phyloP scores from a whole-genome alignment of 1,140 invertebrate species.

The Thereuonema tuberculata region DNA sequence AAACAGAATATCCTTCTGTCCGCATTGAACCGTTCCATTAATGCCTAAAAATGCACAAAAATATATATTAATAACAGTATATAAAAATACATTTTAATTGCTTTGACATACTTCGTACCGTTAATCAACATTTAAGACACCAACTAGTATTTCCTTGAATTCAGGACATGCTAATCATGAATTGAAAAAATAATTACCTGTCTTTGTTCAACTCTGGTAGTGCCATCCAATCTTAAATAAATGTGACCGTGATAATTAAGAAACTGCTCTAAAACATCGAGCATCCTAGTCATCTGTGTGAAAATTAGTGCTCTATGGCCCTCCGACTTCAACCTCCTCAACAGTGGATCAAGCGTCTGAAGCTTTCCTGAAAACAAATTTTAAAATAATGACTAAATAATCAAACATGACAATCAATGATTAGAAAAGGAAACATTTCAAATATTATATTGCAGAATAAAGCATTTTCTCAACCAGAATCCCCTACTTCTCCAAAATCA shows the following conservation, averaged over 20 bases:
- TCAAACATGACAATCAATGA: neutral
- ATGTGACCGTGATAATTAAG: slow-evolving; percentile 93
- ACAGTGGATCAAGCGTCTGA: slow-evolving; percentile 59
- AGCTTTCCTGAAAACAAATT: slow-evolving; percentile 37
- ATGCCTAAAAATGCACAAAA: slow-evolving; percentile 37
- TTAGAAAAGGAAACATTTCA: neutral
- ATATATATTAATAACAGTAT: neutral
- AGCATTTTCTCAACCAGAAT: neutral
- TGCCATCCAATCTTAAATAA: slow-evolving; percentile 91
- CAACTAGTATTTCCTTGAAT: too few relatives aligned
- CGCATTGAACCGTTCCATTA: slow-evolving; percentile 97
- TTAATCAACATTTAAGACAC: neutral
- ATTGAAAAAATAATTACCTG: too few relatives aligned
- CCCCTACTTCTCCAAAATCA: neutral
- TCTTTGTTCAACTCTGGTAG: slow-evolving; percentile 88
- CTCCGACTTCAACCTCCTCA: slow-evolving; percentile 68
- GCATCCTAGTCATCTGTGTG: slow-evolving; percentile 99
- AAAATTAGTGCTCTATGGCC: slow-evolving; percentile 91
- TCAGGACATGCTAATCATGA: too few relatives aligned
- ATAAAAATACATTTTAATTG: too few relatives aligned
- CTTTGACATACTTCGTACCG: neutral
- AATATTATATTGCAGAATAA: neutral
- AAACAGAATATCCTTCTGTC: slow-evolving; percentile 94
- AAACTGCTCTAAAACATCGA: slow-evolving; percentile 95
- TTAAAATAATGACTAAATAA: slow-evolving; percentile 1